Conservation (phyloP, 2,888 invertebrate species). For the Oxyscelio sp. region DNA sequence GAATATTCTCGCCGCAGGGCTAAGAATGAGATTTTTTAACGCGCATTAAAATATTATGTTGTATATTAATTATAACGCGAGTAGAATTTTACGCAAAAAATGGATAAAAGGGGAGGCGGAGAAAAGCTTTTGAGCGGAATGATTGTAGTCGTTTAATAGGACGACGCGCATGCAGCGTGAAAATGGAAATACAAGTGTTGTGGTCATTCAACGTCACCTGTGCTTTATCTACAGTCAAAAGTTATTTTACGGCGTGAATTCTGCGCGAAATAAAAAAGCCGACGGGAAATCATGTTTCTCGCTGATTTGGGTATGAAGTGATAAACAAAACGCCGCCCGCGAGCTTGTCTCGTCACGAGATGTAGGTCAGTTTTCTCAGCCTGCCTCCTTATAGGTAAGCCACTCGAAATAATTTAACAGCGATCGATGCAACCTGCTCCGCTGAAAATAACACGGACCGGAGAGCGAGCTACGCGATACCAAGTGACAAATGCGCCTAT, state of each 20-base stretch:
- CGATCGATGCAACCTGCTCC: constrained; percentile 85
- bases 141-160: constrained; percentile 3
- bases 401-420: constrained; percentile 88
- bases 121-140: constrained; percentile 6
- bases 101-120: not conserved
- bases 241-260: constrained; percentile 46
- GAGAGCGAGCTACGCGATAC: constrained; percentile 37
- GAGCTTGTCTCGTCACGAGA: constrained; percentile 70
- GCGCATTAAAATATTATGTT: constrained; percentile 26
- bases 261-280: constrained; percentile 36
- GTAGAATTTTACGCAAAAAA: constrained; percentile 10
- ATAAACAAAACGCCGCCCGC: constrained; percentile 46
- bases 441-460: constrained; percentile 84
- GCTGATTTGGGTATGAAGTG: constrained; percentile 23
- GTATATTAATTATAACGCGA: constrained; percentile 11
- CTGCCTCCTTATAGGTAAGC: constrained; percentile 83
- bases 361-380: constrained; percentile 87
- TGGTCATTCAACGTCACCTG: constrained; percentile 25
- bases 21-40: constrained; percentile 1
- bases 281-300: constrained; percentile 34
- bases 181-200: not conserved
- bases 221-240: constrained; percentile 44
- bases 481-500: constrained; percentile 10
- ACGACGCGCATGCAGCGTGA: not conserved
- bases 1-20: not conserved